Conservation (phyloP, 2,797 vertebrate species). For the Stomatorhinus walkeri region DNA sequence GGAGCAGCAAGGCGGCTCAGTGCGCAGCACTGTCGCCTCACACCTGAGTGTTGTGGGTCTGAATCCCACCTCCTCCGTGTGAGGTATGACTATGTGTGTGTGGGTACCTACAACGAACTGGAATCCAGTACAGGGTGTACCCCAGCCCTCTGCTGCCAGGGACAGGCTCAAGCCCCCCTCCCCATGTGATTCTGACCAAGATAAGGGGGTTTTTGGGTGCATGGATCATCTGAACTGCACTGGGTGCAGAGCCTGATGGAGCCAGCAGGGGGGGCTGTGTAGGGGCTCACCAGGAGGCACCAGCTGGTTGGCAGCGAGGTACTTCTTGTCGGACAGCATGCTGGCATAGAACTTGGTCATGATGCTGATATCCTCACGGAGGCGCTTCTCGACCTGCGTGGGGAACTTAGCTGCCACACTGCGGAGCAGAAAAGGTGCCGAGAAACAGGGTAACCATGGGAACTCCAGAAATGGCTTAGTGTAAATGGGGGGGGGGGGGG, state of each 20-base stretch:
- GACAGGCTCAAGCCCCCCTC: neutral
- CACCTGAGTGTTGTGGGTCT: neutral
- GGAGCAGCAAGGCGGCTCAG: neutral
- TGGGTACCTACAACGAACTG: neutral
- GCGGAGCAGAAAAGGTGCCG: slow-evolving; percentile 19
- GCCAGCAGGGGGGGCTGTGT: slow-evolving; percentile 26
- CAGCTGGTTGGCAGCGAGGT: slow-evolving; percentile 84
- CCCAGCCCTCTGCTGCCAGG: neutral
- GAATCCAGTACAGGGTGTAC: neutral
- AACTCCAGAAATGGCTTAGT: neutral
- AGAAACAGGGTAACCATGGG: slow-evolving; percentile 20
- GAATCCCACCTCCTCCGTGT: neutral
- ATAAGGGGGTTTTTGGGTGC: neutral
- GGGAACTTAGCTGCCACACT: slow-evolving; percentile 87
- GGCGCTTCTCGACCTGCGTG: slow-evolving; percentile 83
- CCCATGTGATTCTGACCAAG: neutral
- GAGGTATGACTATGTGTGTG: neutral
- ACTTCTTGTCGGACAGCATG: slow-evolving; percentile 97
- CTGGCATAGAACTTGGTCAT: slow-evolving; percentile 93
- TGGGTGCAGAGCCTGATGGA: slow-evolving; percentile 22
- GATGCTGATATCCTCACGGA: slow-evolving; percentile 91
- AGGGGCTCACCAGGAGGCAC: slow-evolving; percentile 82
- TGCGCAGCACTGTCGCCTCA: neutral
- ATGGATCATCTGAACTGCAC: neutral
- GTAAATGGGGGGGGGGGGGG: neutral